These are phyloP conservation scores for Eunapius fragilis DNA, from an alignment of 37 sponge, comb jelly and placozoan genomes.

Conservation along the genomic window DNA sequence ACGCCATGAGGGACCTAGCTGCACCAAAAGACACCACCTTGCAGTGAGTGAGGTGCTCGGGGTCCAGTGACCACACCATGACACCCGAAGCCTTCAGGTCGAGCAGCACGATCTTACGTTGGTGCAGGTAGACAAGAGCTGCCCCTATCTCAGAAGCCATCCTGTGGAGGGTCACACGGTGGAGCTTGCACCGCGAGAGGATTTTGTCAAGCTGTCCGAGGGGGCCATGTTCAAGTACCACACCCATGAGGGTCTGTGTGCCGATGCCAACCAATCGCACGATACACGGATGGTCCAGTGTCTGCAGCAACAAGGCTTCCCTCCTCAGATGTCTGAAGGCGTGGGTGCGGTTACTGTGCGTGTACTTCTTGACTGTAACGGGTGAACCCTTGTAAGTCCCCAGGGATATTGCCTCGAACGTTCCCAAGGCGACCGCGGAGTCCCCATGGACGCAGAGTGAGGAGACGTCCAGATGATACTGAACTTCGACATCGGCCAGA, in stretches of 20 bases:
- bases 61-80: slow-evolving; percentile 51
- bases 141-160: slow-evolving; percentile 47
- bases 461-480: too few relatives aligned
- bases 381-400: background rate
- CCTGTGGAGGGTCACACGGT: slow-evolving; percentile 22
- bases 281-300: slow-evolving; percentile 27
- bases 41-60: slow-evolving; percentile 33
- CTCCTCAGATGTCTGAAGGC: slow-evolving; percentile 10
- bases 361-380: too few relatives aligned
- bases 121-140: slow-evolving; percentile 36
- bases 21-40: slow-evolving; percentile 46
- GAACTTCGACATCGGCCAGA: slow-evolving; percentile 23
- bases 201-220: slow-evolving; percentile 18
- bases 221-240: slow-evolving; percentile 58
- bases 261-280: slow-evolving; percentile 45
- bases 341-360: background rate
- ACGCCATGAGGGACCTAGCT: background rate
- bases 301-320: slow-evolving; percentile 35
- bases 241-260: background rate
- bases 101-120: slow-evolving; percentile 21
- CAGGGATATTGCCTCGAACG: slow-evolving; percentile 11
- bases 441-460: slow-evolving; percentile 35
- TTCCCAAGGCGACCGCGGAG: slow-evolving; percentile 33
- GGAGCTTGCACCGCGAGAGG: background rate
- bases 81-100: slow-evolving; percentile 36